Percentiles rank a stretch among this genome's conserved stretches.
These are phyloP conservation scores for Biston stratarius DNA, from an alignment of 2,888 invertebrate genomes.

Conservation along the genomic window DNA sequence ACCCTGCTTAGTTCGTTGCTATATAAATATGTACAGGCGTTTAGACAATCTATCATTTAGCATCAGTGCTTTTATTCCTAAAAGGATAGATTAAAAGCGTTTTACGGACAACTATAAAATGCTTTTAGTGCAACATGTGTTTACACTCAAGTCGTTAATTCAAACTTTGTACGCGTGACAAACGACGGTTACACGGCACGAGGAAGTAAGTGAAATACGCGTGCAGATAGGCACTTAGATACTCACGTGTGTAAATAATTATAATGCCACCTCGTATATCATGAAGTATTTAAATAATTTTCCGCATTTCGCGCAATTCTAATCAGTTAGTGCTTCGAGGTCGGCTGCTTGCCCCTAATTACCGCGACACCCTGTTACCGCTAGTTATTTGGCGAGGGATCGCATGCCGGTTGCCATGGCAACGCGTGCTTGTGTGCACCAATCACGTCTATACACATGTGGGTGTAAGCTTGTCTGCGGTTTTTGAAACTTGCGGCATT, in stretches of 20 bases:
- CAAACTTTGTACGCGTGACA: conserved; percentile 64
- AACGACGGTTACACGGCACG: conserved; percentile 62
- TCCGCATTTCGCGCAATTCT: conserved; percentile 69
- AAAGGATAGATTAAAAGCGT: conserved; percentile 57
- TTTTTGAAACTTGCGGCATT: conserved; percentile 66
- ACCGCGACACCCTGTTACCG: conserved; percentile 79
- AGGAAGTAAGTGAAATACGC: conserved; percentile 32
- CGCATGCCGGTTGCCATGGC: conserved; percentile 64
- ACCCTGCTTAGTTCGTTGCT: conserved; percentile 55
- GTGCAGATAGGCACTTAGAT: not conserved
- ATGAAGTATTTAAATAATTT: conserved; percentile 78
- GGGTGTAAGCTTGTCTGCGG: conserved; percentile 68
- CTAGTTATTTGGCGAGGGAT: conserved; percentile 75
- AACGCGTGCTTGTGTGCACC: conserved; percentile 65
- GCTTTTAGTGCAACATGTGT: conserved; percentile 74
- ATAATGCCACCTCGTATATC: conserved; percentile 56
- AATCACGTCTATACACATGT: conserved; percentile 60
- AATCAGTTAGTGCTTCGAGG: conserved; percentile 74
- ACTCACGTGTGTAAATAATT: conserved; percentile 61
- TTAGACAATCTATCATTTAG: conserved; percentile 49
- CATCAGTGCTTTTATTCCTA: conserved; percentile 46
- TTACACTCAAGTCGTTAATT: conserved; percentile 72
- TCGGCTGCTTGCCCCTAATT: conserved; percentile 75
- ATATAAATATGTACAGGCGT: conserved; percentile 62
- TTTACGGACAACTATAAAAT: conserved; percentile 66